A percentile compares a stretch with the other conserved stretches of the same genome.
These are phyloP conservation scores for Indicator maculatus DNA, from an alignment of 2,113 vertebrate genomes.

Conservation along the genomic window DNA sequence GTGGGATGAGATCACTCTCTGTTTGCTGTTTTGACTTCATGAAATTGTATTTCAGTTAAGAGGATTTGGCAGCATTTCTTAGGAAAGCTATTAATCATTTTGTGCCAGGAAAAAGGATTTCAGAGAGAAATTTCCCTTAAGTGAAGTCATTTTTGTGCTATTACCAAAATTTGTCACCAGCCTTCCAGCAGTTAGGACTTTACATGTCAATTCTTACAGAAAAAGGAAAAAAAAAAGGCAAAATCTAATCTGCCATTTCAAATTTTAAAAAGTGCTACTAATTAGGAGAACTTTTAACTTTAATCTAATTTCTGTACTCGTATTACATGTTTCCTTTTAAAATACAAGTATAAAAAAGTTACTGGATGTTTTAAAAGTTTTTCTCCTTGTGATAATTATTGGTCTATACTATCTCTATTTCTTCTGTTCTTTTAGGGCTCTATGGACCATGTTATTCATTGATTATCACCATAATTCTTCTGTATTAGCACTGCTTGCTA, in stretches of 20 bases:
- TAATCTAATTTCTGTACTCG: neutral
- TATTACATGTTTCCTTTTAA: neutral
- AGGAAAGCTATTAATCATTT: conserved; percentile 46
- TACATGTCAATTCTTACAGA: neutral
- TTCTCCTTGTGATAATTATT: neutral
- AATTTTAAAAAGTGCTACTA: neutral
- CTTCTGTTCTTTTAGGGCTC: neutral
- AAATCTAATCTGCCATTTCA: neutral
- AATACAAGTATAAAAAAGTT: neutral
- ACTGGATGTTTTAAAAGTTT: neutral
- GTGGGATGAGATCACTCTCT: conserved; percentile 27
- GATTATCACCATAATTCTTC: neutral
- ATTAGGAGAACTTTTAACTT: neutral
- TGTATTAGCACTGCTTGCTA: neutral
- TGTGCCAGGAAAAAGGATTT: conserved; percentile 41
- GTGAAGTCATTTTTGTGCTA: conserved; percentile 16
- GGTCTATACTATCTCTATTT: neutral
- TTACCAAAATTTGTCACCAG: conserved; percentile 33
- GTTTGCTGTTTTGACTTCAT: conserved; percentile 27
- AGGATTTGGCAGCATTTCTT: conserved; percentile 49
- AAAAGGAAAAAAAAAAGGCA: neutral
- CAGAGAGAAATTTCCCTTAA: conserved; percentile 42
- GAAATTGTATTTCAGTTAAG: conserved; percentile 53
- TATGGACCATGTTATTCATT: neutral
- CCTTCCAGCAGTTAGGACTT: conserved; percentile 17